Percentiles rank a stretch among this genome's conserved stretches.
Conservation (phyloP, 2,797 vertebrate species). For the Pipistrellus kuhlii region DNA sequence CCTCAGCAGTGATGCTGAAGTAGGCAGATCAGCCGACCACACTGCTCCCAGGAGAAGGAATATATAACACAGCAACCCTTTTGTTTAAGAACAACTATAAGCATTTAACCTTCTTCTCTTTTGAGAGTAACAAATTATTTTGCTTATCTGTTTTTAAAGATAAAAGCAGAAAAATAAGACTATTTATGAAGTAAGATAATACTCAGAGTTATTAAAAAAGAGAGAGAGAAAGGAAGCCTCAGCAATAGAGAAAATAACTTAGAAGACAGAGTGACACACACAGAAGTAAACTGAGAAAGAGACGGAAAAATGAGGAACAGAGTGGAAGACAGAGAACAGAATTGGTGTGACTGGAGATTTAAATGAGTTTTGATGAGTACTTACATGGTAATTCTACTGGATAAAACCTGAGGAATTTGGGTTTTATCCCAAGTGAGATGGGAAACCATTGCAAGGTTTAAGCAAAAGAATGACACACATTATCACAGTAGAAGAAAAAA, state of each 20-base stretch:
- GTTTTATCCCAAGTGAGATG: not conserved
- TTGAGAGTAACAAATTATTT: slow-evolving; percentile 29
- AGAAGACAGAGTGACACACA: not conserved
- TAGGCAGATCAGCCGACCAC: not conserved
- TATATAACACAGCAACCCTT: not conserved
- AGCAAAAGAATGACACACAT: slow-evolving; percentile 6
- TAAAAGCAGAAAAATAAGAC: not conserved
- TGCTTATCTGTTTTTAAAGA: slow-evolving; percentile 59
- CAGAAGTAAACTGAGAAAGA: not conserved
- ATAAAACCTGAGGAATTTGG: not conserved
- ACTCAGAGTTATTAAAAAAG: not conserved
- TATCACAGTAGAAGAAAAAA: not conserved
- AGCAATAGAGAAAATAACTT: slow-evolving; percentile 8
- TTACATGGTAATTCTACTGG: not conserved
- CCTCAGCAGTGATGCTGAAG: not conserved
- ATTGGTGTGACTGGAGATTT: not conserved
- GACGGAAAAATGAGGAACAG: not conserved
- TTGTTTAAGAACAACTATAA: not conserved
- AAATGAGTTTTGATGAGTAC: not conserved
- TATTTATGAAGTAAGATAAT: slow-evolving; percentile 34
- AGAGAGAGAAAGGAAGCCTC: not conserved
- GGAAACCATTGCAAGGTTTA: not conserved
- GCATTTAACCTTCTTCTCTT: not conserved
- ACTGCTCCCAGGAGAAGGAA: not conserved
- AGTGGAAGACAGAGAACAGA: not conserved